These are phyloP conservation scores for Nesogale talazaci DNA, from an alignment of 2,113 vertebrate genomes.

Conservation along the genomic window DNA sequence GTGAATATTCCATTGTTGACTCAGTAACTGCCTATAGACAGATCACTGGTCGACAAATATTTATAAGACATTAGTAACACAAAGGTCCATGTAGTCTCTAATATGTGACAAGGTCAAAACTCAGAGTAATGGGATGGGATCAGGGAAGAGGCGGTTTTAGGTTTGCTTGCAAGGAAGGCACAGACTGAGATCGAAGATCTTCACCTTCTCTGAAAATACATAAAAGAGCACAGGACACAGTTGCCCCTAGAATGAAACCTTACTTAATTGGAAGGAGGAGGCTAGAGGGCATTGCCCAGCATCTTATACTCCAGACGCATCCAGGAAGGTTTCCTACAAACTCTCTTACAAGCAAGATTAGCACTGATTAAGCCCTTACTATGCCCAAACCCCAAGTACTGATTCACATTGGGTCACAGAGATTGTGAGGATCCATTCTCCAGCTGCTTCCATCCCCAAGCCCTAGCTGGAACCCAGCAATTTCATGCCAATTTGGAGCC, in stretches of 20 bases:
- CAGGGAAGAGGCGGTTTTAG: not conserved
- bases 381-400: not conserved
- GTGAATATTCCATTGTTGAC: conserved; percentile 52
- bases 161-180: conserved; percentile 44
- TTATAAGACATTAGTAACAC: conserved; percentile 46
- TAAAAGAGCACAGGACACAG: not conserved
- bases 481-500: conserved; percentile 58
- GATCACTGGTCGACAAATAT: conserved; percentile 54
- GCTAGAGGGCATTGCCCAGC: not conserved
- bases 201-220: not conserved
- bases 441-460: not conserved
- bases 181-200: not conserved
- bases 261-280: not conserved
- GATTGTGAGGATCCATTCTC: not conserved
- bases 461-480: conserved; percentile 36
- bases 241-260: not conserved
- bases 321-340: not conserved
- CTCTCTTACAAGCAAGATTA: conserved; percentile 27
- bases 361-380: not conserved
- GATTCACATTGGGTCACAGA: not conserved
- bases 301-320: not conserved
- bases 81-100: conserved; percentile 24
- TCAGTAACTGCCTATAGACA: conserved; percentile 38
- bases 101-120: conserved; percentile 50
- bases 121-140: conserved; percentile 18